Evolutionary conservation across 2,113 vertebrate species (phyloP), one percentile per base, ranked within the genome.

Genomic region (Ptyas mucosa): DNA sequence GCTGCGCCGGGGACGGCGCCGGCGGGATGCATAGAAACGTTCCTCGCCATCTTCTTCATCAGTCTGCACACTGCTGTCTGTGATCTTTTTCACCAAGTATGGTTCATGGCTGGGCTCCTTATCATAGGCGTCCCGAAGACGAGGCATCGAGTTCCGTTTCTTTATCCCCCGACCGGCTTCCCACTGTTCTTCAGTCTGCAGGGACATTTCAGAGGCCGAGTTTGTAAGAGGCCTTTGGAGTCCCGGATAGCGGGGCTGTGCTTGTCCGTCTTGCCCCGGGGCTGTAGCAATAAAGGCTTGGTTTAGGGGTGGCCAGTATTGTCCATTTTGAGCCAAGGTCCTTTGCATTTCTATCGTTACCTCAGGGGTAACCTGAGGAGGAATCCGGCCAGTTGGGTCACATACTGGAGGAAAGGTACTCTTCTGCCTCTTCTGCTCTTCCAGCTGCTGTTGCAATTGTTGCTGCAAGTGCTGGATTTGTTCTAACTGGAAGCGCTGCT

Each of bases 391-490:
- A 3, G 97, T 58, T 5, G 98, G 98, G 89, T 99, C 99, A 75
- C 98, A 97, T 0, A 98, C 97, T 0, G 97, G 96, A 0, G 98
- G 97, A 64, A 98, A 98, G 95, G 98, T 88, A 85, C 96, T 89
- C 94, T 99, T 99, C 95, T 99, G 99, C 88, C 99, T 97, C 96
- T 99, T 99, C 96, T 99, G 99, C 90, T 99, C 99, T 92, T 99
- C 98, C 46, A 99, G 97, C 96, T 99, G 99, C 95, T 99, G 99
- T 96, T 99, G 99, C 89, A 99, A 98, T 93, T 99, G 99, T 20
- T 99, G 99, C 95, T 99, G 99, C 89, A 99, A 96, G 90, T 99
- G 98, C 95, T 99, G 99, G 88, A 99, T 99, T 96, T 99, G 99
- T 95, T 99, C 99, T 0, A 99, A 98, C 94, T 99, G 99, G 95